Conservation (phyloP, 2,888 invertebrate genomes). For the Melipona beecheii region DNA sequence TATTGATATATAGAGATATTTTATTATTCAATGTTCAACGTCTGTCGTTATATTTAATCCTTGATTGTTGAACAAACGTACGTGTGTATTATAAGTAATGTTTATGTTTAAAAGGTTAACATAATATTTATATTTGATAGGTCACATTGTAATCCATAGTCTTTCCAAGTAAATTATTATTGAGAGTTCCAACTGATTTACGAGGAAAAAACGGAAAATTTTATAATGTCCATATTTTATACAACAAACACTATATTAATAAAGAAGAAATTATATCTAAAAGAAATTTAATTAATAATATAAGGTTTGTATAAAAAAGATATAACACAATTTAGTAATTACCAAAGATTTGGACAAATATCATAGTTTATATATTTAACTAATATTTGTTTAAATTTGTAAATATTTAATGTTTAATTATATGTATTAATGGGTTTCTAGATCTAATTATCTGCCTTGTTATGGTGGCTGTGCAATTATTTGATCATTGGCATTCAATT, state of each 20-base stretch:
- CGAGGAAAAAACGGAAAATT: constrained; percentile 29
- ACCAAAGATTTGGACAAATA: background rate
- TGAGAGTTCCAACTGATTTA: constrained; percentile 26
- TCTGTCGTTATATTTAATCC: background rate
- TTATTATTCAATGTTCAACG: background rate
- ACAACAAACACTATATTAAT: constrained; percentile 7
- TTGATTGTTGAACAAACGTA: background rate
- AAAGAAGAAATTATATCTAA: constrained; percentile 5
- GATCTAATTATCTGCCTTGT: constrained; percentile 55
- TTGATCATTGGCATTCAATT: constrained; percentile 47
- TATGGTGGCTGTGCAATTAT: constrained; percentile 60
- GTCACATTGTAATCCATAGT: background rate
- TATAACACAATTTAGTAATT: background rate
- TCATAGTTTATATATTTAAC: too few species aligned
- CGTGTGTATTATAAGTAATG: constrained; percentile 2
- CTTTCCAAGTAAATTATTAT: constrained; percentile 14
- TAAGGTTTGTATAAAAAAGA: constrained; percentile 41
- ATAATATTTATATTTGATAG: background rate
- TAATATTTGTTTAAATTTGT: too few species aligned
- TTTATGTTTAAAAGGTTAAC: constrained; percentile 28
- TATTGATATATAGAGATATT: background rate
- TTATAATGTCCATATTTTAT: constrained; percentile 41
- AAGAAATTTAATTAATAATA: constrained; percentile 15
- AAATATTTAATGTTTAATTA: background rate
- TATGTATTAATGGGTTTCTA: constrained; percentile 35